Base-by-base conservation (phyloP, 2,113 vertebrate species). In the Neomonachus schauinslandi region DNA sequence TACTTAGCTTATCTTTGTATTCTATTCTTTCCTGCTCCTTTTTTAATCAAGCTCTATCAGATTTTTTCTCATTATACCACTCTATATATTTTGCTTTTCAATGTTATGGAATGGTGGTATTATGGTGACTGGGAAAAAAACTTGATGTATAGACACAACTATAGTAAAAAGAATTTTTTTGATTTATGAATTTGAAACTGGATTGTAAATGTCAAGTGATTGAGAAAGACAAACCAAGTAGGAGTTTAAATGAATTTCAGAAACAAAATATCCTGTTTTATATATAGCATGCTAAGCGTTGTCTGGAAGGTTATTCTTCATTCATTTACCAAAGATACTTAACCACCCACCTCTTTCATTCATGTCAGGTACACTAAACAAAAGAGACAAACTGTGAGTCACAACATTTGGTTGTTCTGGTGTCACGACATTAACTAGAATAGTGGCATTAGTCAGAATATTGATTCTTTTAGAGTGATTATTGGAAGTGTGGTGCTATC, bases 161-260 rank as follows among this genome's bases (percentile, higher is more conserved):
- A 24, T 0, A 14, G 4, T 49, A 10, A 92, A 90, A 96, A 90
- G 53, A 94, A 85, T 89, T 24, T 4, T 86, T 95, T 77, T 51
- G 83, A 72, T 88, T 95, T 94, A n/a, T 83, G 94, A 92, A 80
- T 86, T 89, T 85, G 65, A 57, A 95, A 67, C 49, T 85, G 87
- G 95, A 36, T 88, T 81, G 85, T 90, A 88, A 97, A 95, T 97
- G 95, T 90, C 88, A 97, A 79, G 49, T 76, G 86, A 90, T 36
- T 19, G 26, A 57, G 36, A 24, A 36, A 77, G 77, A 65, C 72
- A 82, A 93, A 96, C n/a, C 67, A 74, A 85, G 93, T 87, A 93
- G 79, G 86, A 72, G 74, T 94, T 88, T 87, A 95, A 90, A 71
- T 97, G 92, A 95, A 95, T 95, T 93, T 95, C 86, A 80, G 89